Base-by-base conservation (phyloP, 2,113 vertebrate genomes). In the Tringa solitaria region DNA sequence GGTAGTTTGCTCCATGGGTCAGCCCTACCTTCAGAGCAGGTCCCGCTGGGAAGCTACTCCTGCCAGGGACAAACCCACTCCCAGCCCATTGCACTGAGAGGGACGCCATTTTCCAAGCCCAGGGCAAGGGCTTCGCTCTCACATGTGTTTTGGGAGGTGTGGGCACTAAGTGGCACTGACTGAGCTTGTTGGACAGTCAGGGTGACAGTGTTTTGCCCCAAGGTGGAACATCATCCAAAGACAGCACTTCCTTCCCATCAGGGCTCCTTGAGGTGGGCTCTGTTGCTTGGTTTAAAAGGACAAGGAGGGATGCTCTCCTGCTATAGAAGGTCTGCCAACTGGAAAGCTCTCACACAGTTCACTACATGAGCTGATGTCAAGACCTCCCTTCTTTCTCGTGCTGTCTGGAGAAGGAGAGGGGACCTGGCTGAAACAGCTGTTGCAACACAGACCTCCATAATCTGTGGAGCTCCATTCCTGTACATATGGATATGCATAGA, bases 11-110 rank as follows among this genome's bases (percentile, higher is more conserved):
- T 93, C 74, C 41, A 15, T 1, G 24, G 96, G 89, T 96, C 89
- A 97, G 89, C 81, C 88, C 87, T 98, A 97, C 95, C 97, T 98
- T 96, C 74, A 87, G 93, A 89, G 86, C 82, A 92, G 95, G 93
- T 91, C 61, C 65, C 67, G 35, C 92, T 68, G 84, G n/a, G 27
- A 72, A 97, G 68, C n/a, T 41, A 35, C 50, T 83, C 74, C 43
- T 69, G 92, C 72, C 41, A 81, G 93, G 77, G 45, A 21, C 60
- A 74, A 50, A 61, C 76, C 39, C 2, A 0, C 63, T 69, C 50
- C 91, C 70, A 84, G 77, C 59, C 94, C 51, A 4, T 11, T 32
- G 23, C 21, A 65, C 20, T 14, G 17, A 35, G 54, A 70, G n/a
- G 70, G 26, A 60, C 3, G 4, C 54, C 68, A 28, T 41, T 35